Conservation (phyloP, 2,888 invertebrate genomes). For the Troilus luridus region DNA sequence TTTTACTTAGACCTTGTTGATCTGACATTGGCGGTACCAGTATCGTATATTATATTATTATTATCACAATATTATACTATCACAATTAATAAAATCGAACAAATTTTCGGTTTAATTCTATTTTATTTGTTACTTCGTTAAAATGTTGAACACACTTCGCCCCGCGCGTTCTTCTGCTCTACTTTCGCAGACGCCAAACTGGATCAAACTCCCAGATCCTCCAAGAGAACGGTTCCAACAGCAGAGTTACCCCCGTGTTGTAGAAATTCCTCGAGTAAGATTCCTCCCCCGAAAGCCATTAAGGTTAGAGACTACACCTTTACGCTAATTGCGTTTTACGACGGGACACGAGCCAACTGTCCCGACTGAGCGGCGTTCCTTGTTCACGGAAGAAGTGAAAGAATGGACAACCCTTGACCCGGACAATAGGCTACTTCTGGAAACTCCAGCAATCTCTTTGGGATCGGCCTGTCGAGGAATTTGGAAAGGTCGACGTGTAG, state of each 20-base stretch:
- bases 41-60: no score
- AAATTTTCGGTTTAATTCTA: no score
- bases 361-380: conserved; percentile 17
- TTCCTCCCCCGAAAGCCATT: neutral
- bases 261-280: neutral
- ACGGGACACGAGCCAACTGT: conserved; percentile 21
- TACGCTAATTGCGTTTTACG: conserved; percentile 49
- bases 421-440: neutral
- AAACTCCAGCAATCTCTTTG: conserved; percentile 30
- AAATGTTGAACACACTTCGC: neutral
- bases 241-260: neutral
- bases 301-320: neutral
- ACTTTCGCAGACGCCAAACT: neutral
- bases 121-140: neutral
- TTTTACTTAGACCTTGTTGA: no score
- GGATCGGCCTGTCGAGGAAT: conserved; percentile 39
- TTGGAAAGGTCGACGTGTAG: conserved; percentile 28
- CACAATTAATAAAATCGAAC: neutral
- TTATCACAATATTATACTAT: no score
- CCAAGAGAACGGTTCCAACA: neutral
- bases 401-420: conserved; percentile 48
- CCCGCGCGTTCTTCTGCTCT: neutral
- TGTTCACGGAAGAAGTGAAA: conserved; percentile 31
- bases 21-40: no score
- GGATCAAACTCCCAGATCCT: neutral